phyloP scores from a whole-genome alignment of 2,888 invertebrate species.

The Mesorhabditis sp. region DNA sequence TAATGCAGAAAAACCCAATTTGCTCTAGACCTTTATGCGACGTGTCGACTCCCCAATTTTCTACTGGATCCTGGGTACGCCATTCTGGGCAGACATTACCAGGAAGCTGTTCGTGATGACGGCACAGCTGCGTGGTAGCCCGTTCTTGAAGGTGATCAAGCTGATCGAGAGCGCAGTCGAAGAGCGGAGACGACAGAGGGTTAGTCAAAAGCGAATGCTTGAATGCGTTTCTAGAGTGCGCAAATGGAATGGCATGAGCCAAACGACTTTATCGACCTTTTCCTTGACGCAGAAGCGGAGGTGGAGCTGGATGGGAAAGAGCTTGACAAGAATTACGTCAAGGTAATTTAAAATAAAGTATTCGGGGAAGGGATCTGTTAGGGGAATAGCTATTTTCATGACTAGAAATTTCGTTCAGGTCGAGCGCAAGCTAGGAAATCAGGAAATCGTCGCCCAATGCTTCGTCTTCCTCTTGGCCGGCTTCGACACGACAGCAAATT shows the following conservation, averaged over 20 bases:
- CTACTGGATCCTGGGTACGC: not conserved
- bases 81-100: not conserved
- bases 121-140: constrained; percentile 10
- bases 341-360: constrained; percentile 10
- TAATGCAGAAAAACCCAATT: not conserved
- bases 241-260: not conserved
- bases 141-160: constrained; percentile 9
- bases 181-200: constrained; percentile 16
- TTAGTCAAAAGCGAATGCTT: constrained; percentile 3
- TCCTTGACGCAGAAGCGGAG: constrained; percentile 37
- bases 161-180: constrained; percentile 11
- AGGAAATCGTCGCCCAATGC: constrained; percentile 44
- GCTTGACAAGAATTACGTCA: constrained; percentile 10
- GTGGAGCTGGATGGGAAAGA: constrained; percentile 14
- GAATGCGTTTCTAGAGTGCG: not conserved
- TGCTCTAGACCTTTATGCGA: not conserved
- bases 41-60: not conserved
- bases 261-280: constrained; percentile 52
- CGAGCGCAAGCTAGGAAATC: constrained; percentile 30
- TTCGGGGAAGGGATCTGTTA: not conserved
- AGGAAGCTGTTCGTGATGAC: not conserved
- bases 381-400: not conserved
- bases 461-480: constrained; percentile 50
- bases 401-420: constrained; percentile 18
- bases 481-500: constrained; percentile 63